Evolutionary conservation across 2,113 vertebrate species (phyloP).

Genomic region (Atlantisia rogersi): DNA sequence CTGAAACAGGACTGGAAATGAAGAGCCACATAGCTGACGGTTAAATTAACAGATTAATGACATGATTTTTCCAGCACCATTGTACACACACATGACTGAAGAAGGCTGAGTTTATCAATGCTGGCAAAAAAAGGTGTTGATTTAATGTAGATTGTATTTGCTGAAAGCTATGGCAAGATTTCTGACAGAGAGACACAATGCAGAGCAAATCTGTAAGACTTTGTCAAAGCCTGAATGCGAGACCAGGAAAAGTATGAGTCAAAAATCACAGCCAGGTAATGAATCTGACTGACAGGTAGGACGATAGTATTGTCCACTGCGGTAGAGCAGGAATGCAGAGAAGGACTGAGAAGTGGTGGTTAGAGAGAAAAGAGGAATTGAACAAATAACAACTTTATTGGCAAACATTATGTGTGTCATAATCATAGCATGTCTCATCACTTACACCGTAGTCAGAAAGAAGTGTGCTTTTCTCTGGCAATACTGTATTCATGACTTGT

Average conservation of each 20-base stretch:
- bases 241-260: rapidly evolving
- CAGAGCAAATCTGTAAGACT: background rate
- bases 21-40: background rate
- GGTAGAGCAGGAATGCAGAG: background rate
- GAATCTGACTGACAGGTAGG: background rate
- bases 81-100: background rate
- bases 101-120: background rate
- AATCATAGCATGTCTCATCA: background rate
- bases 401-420: background rate
- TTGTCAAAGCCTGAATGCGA: background rate
- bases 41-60: background rate
- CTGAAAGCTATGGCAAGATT: background rate
- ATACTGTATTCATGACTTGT: constrained; percentile 3
- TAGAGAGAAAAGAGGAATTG: background rate
- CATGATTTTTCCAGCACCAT: background rate
- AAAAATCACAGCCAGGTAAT: background rate
- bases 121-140: background rate
- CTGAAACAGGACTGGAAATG: background rate
- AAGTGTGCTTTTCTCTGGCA: background rate
- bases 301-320: background rate
- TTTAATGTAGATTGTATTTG: background rate
- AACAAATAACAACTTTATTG: background rate
- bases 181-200: background rate
- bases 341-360: background rate
- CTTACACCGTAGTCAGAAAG: background rate